Conservation (phyloP, 2,888 invertebrate species). For the Melanargia galathea region DNA sequence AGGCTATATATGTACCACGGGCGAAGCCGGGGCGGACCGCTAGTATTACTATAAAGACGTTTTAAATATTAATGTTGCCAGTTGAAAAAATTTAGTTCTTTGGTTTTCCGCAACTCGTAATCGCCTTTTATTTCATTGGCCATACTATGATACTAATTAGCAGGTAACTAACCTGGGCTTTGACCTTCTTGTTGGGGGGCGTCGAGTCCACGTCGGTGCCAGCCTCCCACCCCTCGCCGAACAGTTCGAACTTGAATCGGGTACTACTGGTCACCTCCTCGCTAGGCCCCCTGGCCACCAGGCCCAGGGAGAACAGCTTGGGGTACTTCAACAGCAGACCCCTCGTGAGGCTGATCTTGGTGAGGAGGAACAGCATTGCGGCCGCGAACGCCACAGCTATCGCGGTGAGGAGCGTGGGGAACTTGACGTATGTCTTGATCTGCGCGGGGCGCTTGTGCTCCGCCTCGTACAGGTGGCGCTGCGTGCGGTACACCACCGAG, state of each 20-base stretch:
- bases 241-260: slow-evolving; percentile 86
- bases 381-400: slow-evolving; percentile 81
- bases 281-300: slow-evolving; percentile 85
- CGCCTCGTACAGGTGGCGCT: slow-evolving; percentile 86
- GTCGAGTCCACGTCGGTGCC: slow-evolving; percentile 72
- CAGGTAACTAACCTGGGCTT: slow-evolving; percentile 80
- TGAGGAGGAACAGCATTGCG: slow-evolving; percentile 59
- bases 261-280: slow-evolving; percentile 83
- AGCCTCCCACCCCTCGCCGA: slow-evolving; percentile 90
- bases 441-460: slow-evolving; percentile 89
- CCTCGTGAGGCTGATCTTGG: slow-evolving; percentile 48
- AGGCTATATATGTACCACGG: too few relatives aligned
- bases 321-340: slow-evolving; percentile 55
- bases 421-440: slow-evolving; percentile 87
- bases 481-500: slow-evolving; percentile 91
- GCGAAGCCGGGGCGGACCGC: too few relatives aligned
- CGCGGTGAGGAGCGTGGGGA: slow-evolving; percentile 68
- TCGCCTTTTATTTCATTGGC: too few relatives aligned
- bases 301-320: slow-evolving; percentile 86
- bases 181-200: slow-evolving; percentile 84
- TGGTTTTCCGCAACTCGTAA: too few relatives aligned
- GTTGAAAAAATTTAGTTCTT: too few relatives aligned
- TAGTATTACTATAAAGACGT: too few relatives aligned
- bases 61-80: too few relatives aligned
- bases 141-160: neutral